Evolutionary conservation across 2,888 invertebrate species (phyloP), one percentile per base, ranked within the genome.

Genomic region (Acheta domesticus): DNA sequence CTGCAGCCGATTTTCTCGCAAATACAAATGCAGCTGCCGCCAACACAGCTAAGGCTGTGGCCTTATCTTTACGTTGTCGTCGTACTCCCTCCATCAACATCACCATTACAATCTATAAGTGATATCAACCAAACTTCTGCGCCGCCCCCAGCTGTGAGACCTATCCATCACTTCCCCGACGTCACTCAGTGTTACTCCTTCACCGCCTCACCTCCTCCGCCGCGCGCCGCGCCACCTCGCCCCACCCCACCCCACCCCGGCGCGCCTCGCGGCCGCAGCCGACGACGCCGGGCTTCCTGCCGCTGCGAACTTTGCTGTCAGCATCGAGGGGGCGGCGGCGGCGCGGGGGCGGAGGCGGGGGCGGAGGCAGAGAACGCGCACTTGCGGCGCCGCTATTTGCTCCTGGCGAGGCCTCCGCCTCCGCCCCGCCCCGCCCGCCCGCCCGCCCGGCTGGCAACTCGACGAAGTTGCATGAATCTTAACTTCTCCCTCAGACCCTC

Each of bases 311-410:
- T 62, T 62, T 62, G 75, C 16, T 49, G 49, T 49, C 76, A 75
- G 79, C 62, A n/a, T n/a, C 62, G 23, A 75, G 74, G 48, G 19
- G 79, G 49, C 74, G 75, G 12, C 76, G 76, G 48, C 62, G 76
- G n/a, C 36, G 48, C 80, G 78, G 73, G 23, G 77, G 79, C 75
- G 78, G 79, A 78, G 80, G 48, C 74, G 77, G 77, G 50, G 21
- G 36, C 0, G 62, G 62, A 12, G 14, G 62, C 16, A n/a, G 16
- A 62, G 62, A 62, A 62, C 14, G 62, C 62, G 62, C n/a, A 62
- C 62, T 36, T 75, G 75, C 20, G 75, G 21, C 21, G 75, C 48
- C 16, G 62, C 62, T 62, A 62, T 62, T 62, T 62, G 62, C 62
- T 62, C 62, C 62, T n/a, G 62, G 62, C 62, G 8, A 62, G n/a